These are phyloP conservation scores for Myiopsitta monachus DNA, from an alignment of 2,113 vertebrate genomes.

Conservation along the genomic window DNA sequence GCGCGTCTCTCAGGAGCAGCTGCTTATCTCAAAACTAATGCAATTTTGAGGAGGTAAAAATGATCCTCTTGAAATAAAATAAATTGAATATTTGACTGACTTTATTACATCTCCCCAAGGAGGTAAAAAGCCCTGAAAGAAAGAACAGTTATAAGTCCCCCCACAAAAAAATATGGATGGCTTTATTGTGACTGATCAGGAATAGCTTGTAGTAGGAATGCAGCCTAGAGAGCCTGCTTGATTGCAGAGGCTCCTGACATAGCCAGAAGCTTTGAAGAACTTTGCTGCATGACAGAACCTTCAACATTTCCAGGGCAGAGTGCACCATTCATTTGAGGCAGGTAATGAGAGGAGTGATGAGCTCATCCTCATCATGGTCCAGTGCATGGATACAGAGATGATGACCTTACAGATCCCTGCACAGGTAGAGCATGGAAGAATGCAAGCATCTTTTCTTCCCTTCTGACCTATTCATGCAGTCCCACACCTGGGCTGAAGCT, in stretches of 20 bases:
- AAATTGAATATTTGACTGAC: not conserved
- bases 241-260: fast-evolving
- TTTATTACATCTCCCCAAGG: not conserved
- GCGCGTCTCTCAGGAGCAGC: not conserved
- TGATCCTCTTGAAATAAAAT: not conserved
- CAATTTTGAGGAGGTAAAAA: not conserved
- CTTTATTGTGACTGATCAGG: not conserved
- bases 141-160: not conserved
- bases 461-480: not conserved
- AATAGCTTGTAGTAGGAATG: not conserved
- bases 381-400: not conserved
- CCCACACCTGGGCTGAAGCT: not conserved
- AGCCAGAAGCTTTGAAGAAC: not conserved
- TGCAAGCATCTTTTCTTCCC: not conserved
- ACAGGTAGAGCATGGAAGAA: not conserved
- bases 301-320: not conserved
- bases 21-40: not conserved
- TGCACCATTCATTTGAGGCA: not conserved
- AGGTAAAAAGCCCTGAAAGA: not conserved
- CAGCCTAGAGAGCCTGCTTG: not conserved
- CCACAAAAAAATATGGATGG: not conserved
- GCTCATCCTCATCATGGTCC: not conserved
- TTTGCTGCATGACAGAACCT: not conserved
- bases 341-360: not conserved
- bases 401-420: not conserved